These are phyloP conservation scores for Umimayanthus chanpuru DNA, from an alignment of 92 coral and sea anemone genomes.

Conservation along the genomic window DNA sequence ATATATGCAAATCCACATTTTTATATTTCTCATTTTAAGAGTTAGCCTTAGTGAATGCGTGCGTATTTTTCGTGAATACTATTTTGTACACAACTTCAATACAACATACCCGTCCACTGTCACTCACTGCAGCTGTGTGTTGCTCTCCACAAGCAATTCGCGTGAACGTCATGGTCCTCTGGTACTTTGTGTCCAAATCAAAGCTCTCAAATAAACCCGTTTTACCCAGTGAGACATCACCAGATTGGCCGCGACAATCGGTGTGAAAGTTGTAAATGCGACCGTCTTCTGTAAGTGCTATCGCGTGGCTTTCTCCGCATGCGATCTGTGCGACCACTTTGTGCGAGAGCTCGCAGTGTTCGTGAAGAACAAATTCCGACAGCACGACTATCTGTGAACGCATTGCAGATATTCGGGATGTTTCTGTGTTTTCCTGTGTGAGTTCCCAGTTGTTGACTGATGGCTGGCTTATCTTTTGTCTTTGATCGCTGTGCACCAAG, in stretches of 20 bases:
- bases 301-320: conserved; percentile 11
- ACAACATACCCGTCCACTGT: conserved; percentile 12
- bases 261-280: background rate
- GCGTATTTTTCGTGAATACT: background rate
- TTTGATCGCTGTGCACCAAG: background rate
- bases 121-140: conserved; percentile 13
- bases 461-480: background rate
- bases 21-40: background rate
- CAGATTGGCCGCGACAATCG: background rate
- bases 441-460: too few relatives aligned
- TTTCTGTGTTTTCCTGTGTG: background rate
- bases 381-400: background rate
- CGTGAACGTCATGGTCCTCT: background rate
- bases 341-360: conserved; percentile 16
- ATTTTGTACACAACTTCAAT: background rate
- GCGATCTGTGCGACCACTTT: conserved; percentile 34
- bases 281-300: conserved; percentile 31
- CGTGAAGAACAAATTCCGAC: background rate
- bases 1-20: too few relatives aligned
- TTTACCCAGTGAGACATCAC: background rate
- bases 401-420: background rate
- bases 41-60: too few relatives aligned
- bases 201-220: background rate
- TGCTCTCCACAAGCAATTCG: conserved; percentile 16
- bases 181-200: background rate